Base-by-base conservation (phyloP, 2,113 vertebrate species). In the Daboia siamensis region DNA sequence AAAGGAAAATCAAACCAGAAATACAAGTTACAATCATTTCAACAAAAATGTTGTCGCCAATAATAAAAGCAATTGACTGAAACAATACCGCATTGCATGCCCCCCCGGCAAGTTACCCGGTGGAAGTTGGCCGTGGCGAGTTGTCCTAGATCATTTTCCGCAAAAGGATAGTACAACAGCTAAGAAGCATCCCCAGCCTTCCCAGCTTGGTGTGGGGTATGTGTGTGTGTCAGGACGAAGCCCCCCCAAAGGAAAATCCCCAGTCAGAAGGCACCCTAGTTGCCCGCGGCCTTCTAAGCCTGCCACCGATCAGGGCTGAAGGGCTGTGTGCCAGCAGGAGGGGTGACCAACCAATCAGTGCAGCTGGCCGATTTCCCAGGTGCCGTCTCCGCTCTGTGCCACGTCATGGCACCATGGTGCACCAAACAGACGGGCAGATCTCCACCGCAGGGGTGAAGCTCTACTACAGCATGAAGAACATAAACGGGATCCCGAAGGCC, bases 341-440 rank as follows among this genome's bases (percentile, higher is more conserved):
- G 59, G 57, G 55, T 33, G 92, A 93, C n/a, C 90, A 55, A 12
- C 24, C 0, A 57, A 33, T 93, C 93, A 93, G 64, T 74, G 69
- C n/a, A 74, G n/a, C n/a, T 20, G 33, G 92, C 91, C 93, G 93
- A 24, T 90, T 96, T 93, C 57, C 17, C 96, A 90, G 85, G 95
- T 55, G 88, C 13, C 90, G 91, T 93, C 95, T 74, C 55, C 94
- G 90, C 93, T 93, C 92, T 4, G 88, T 85, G n/a, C 92, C 94
- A 64, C 88, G 2, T 2, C 20, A 51, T 8, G 64, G 86, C 51
- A 56, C 93, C 90, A 85, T 54, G 46, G 55, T 93, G 95, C 93
- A 91, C 92, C 93, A 55, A 91, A 90, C 93, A 93, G 91, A 80
- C 44, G 95, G 91, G 80, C 94, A 59, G 69, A 2, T 74, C 33